Percentiles rank a stretch among this genome's conserved stretches.
phyloP scores from a whole-genome alignment of 2,797 vertebrate species.

The Crax fasciolata region DNA sequence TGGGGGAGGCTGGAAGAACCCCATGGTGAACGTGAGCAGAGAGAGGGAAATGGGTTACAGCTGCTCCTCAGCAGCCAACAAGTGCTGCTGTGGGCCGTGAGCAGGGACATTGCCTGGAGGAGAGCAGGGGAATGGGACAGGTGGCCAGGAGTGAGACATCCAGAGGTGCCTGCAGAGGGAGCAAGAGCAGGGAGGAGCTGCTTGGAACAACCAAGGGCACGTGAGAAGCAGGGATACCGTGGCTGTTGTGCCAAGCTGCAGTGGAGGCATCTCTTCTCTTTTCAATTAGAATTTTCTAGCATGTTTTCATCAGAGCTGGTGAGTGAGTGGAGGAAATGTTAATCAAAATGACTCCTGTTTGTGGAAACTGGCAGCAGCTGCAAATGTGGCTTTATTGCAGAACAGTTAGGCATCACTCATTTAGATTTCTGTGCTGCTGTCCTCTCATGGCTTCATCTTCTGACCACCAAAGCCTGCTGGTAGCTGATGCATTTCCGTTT shows the following conservation, averaged over 20 bases:
- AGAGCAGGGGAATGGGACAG: neutral
- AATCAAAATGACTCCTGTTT: neutral
- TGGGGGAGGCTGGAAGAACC: neutral
- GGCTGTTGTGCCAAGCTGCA: neutral
- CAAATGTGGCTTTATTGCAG: neutral
- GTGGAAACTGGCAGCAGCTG: conserved; percentile 3
- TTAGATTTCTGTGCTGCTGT: neutral
- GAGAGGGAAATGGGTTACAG: neutral
- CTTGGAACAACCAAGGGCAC: neutral
- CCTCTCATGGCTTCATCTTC: neutral
- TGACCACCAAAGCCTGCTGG: fast-evolving
- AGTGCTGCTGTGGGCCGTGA: neutral
- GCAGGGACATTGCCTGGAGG: neutral
- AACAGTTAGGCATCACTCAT: neutral
- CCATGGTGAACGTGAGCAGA: neutral
- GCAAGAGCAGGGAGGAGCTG: neutral
- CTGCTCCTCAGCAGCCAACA: neutral
- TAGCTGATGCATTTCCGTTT: neutral
- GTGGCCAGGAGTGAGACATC: neutral
- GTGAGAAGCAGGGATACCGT: neutral
- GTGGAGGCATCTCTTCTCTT: neutral
- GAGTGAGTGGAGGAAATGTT: neutral
- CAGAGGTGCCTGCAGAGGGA: neutral
- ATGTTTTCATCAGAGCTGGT: neutral
- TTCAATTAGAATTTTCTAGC: neutral